Conservation (phyloP, 2,113 vertebrate genomes). For the Corythornis cristatus region DNA sequence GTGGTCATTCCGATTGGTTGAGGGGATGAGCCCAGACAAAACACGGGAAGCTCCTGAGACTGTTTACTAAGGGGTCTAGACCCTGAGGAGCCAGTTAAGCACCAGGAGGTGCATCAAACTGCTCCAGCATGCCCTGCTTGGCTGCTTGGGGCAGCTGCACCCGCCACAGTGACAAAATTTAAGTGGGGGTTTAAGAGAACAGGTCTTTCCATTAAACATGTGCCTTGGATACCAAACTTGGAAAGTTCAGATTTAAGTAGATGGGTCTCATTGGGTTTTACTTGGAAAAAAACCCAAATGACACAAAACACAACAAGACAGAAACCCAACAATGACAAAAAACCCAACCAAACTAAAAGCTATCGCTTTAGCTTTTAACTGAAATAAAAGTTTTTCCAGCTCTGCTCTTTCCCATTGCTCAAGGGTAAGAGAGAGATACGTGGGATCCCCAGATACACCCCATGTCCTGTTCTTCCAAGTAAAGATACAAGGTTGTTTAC, state of each 20-base stretch:
- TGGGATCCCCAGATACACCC: fast-evolving
- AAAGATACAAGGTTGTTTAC: neutral
- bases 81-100: too few relatives aligned
- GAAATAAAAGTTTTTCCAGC: neutral
- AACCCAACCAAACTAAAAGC: neutral
- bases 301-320: too few relatives aligned
- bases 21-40: too few relatives aligned
- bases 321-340: neutral
- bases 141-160: too few relatives aligned
- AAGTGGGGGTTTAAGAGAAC: neutral
- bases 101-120: too few relatives aligned
- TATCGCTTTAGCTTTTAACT: neutral
- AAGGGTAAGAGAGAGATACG: neutral
- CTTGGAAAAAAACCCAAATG: neutral
- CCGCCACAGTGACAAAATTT: neutral
- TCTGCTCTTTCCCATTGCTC: neutral
- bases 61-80: too few relatives aligned
- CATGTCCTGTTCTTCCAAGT: neutral
- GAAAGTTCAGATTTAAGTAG: neutral
- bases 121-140: too few relatives aligned
- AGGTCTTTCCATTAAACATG: neutral
- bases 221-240: neutral
- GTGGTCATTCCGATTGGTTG: too few relatives aligned
- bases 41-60: too few relatives aligned
- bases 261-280: neutral